These are phyloP conservation scores for Caenorhabditis elegans DNA, from an alignment of 1,140 invertebrate genomes.

Conservation along the genomic window DNA sequence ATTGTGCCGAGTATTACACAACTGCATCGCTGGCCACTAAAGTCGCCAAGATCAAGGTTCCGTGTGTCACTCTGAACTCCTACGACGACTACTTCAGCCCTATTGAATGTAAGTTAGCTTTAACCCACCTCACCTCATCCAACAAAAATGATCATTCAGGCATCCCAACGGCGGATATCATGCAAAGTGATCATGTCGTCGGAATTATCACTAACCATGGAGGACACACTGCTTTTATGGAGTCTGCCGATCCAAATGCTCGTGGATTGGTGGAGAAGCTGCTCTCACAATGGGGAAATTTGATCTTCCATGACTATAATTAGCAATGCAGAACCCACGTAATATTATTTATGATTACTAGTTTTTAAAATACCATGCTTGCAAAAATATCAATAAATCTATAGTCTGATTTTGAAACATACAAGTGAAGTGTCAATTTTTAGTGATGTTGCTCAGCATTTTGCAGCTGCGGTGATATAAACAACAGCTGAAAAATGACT, in stretches of 20 bases:
- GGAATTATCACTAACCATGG: conserved; percentile 43
- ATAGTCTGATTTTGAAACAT: too few relatives aligned
- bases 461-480: too few relatives aligned
- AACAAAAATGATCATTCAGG: too few relatives aligned
- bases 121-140: not conserved
- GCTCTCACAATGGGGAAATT: conserved; percentile 11
- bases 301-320: conserved; percentile 37
- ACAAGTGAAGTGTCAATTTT: too few relatives aligned
- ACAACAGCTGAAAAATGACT: too few relatives aligned
- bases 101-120: conserved; percentile 42
- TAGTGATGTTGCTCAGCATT: too few relatives aligned
- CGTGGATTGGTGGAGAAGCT: conserved; percentile 46
- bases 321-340: too few relatives aligned
- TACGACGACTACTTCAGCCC: conserved; percentile 50
- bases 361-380: too few relatives aligned
- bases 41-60: conserved; percentile 47
- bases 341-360: too few relatives aligned
- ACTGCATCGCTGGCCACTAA: conserved; percentile 33
- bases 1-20: conserved; percentile 47
- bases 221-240: conserved; percentile 51
- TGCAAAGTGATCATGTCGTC: conserved; percentile 40
- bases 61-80: conserved; percentile 41
- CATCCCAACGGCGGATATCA: conserved; percentile 42
- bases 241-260: conserved; percentile 39
- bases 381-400: too few relatives aligned